A percentile compares a stretch with the other conserved stretches of the same genome.
These are phyloP conservation scores for Halcyon leucocephala DNA, from an alignment of 2,797 vertebrate species.

Conservation along the genomic window DNA sequence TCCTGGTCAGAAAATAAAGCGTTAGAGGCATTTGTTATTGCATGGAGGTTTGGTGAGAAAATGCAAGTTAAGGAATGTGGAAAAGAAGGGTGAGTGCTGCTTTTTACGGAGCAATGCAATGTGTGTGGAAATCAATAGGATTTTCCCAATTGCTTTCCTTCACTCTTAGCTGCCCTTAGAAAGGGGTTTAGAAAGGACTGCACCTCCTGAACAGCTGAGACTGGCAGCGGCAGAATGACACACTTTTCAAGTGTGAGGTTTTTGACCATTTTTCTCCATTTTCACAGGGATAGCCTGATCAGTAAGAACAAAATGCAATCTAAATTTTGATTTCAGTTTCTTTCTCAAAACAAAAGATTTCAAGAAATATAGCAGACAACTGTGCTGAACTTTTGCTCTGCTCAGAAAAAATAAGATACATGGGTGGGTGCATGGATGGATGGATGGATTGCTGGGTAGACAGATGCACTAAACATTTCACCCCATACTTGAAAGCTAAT, in stretches of 20 bases:
- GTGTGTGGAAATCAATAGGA: background rate
- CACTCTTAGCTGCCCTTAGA: background rate
- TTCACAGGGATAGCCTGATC: background rate
- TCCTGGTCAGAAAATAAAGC: background rate
- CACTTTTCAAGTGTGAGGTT: background rate
- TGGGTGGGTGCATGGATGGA: background rate
- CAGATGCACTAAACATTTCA: slow-evolving; percentile 19
- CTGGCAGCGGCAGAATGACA: background rate
- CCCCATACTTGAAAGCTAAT: slow-evolving; percentile 19
- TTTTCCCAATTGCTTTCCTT: background rate
- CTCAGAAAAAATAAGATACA: background rate
- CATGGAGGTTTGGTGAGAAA: background rate
- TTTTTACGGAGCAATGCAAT: background rate
- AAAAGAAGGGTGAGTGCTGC: background rate
- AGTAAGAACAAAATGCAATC: background rate
- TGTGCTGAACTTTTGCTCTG: background rate
- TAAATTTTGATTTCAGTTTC: background rate
- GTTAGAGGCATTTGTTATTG: background rate
- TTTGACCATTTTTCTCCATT: background rate
- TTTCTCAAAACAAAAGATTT: background rate
- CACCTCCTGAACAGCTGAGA: background rate
- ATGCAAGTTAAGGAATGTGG: background rate
- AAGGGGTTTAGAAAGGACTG: background rate
- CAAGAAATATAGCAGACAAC: background rate
- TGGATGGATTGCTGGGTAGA: background rate